Conservation (phyloP, 2,888 invertebrate genomes). For the Nematopogon swammerdamellus region DNA sequence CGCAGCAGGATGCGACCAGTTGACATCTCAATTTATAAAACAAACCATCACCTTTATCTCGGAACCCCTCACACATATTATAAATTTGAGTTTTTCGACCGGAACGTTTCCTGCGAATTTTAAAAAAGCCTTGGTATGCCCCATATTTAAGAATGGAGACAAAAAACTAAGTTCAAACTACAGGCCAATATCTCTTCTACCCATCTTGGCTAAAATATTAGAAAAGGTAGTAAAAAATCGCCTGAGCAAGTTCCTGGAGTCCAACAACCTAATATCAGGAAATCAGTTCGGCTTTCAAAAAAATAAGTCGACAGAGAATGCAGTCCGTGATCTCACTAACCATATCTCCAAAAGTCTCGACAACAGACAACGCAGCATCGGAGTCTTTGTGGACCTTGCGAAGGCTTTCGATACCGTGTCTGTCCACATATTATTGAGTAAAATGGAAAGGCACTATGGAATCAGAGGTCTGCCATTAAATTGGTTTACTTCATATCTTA, state of each 20-base stretch:
- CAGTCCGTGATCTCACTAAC: background rate
- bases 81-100: constrained; percentile 1
- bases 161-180: background rate
- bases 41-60: background rate
- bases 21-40: background rate
- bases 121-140: background rate
- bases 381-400: background rate
- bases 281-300: constrained; percentile 1
- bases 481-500: no score
- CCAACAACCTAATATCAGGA: background rate
- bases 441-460: no score
- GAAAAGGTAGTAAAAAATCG: constrained; percentile 1
- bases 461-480: no score
- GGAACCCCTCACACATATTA: background rate
- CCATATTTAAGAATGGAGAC: constrained; percentile 2
- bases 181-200: constrained; percentile 1
- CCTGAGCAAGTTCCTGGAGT: background rate
- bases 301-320: constrained; percentile 1
- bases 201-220: constrained; percentile 1
- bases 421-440: background rate
- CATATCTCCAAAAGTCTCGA: background rate
- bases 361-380: no score
- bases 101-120: constrained; percentile 1
- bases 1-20: background rate
- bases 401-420: background rate